phyloP scores from a whole-genome alignment of 2,113 vertebrate genomes.

The Anas platyrhynchos region DNA sequence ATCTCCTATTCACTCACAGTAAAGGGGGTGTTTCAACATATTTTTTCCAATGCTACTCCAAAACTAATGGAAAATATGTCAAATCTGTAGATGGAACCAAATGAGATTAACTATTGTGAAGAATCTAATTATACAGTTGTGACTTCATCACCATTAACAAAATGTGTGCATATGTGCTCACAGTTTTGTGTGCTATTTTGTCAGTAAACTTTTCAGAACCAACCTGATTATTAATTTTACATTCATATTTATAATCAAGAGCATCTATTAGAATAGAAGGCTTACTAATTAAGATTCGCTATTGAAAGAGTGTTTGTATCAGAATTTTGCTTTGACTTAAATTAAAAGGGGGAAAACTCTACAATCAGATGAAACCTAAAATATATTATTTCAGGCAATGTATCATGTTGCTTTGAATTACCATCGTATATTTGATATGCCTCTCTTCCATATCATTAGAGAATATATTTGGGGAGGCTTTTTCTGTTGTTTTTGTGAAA shows the following conservation, averaged over 20 bases:
- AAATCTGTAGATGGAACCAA: background rate
- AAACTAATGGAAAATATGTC: background rate
- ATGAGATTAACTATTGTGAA: constrained; percentile 17
- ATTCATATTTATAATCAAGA: background rate
- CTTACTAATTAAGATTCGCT: background rate
- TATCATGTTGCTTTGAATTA: background rate
- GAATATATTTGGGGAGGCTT: background rate
- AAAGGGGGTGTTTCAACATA: background rate
- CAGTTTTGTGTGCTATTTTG: background rate
- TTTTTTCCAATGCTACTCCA: background rate
- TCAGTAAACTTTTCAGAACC: background rate
- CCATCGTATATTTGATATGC: background rate
- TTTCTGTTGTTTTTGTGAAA: background rate
- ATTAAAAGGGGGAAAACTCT: background rate
- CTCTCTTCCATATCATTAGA: background rate
- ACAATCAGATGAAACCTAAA: background rate
- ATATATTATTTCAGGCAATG: background rate
- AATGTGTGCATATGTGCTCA: background rate
- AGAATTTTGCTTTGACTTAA: background rate
- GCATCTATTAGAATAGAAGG: background rate
- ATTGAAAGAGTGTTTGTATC: background rate
- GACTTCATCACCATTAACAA: background rate
- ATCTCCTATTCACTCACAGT: background rate
- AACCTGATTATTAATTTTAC: background rate
- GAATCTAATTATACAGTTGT: constrained; percentile 1